Base-by-base conservation (phyloP, 2,888 invertebrate species). In the Corbicula japonica region DNA sequence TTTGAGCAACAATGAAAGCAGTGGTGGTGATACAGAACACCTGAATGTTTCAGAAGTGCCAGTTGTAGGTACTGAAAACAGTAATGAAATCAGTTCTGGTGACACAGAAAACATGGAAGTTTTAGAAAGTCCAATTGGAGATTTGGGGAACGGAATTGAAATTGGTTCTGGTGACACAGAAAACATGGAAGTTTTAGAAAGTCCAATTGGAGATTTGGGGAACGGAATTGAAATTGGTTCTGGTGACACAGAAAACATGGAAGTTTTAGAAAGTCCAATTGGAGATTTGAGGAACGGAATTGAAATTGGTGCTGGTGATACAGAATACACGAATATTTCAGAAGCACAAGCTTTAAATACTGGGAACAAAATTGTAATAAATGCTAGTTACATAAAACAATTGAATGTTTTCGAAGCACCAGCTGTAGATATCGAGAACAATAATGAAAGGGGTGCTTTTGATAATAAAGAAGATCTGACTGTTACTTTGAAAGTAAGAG, bases 11-110 rank as follows among this genome's bases (percentile, higher is more conserved):
- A 30, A 32, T 32, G 41, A 5, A 6, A 15, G 15, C 18, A 38
- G 28, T 15, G 26, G 3, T 35, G 48, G 15, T 8, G 61, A 41
- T 26, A 60, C 18, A 50, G 28, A 61, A 15, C 58, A 60, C 48
- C 10, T 12, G 15, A 18, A 12, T 12, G 8, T 15, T 41, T 15
- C 41, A 41, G 35, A 34, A 15, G 34, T 48, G 10, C 32, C 30
- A 28, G 46, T 60, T 18, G n/a, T 60, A 34, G 44, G 61, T 35
- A 32, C 34, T 60, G 48, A 69, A 28, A 23, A 46, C 12, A 32
- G 5, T 8, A 28, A 35, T 60, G 34, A 70, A 48, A 48, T 32
- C 1, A 38, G 28, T 15, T 18, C 18, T 32, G 44, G 12, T 26
- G 34, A 63, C 21, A 34, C 21, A 18, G 66, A 60, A 8, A n/a